Conservation (phyloP, 1,140 invertebrate species). For the Paramacrobiotus metropolitanus region DNA sequence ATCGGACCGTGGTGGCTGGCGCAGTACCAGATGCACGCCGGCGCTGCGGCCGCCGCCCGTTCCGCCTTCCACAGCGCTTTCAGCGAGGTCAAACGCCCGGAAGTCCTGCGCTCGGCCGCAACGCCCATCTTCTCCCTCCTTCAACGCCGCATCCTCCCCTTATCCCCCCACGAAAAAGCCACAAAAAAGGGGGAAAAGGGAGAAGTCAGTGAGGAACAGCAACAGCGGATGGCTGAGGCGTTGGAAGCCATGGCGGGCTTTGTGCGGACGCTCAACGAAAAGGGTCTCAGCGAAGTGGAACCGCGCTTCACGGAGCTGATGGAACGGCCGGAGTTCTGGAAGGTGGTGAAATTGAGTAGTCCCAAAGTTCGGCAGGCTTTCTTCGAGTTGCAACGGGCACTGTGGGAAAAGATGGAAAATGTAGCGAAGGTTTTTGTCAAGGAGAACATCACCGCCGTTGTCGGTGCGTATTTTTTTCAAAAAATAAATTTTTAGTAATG, state of each 20-base stretch:
- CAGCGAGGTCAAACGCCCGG: background rate
- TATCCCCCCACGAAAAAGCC: background rate
- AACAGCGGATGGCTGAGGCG: background rate
- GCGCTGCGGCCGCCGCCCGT: background rate
- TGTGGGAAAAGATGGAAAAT: background rate
- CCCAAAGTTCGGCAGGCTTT: background rate
- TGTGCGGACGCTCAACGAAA: background rate
- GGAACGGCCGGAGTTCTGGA: background rate
- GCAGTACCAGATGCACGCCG: background rate
- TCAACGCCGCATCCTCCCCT: background rate
- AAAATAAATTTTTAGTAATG: no score
- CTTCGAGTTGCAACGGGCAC: background rate
- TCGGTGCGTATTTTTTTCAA: background rate
- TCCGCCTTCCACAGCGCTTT: background rate
- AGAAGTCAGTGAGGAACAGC: background rate
- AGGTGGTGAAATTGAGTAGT: background rate
- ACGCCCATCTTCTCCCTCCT: background rate
- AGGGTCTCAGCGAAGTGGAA: background rate
- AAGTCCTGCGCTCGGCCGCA: background rate
- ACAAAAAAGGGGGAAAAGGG: background rate
- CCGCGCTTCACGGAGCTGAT: background rate
- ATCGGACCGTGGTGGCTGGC: constrained; percentile 4
- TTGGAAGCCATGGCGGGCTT: background rate
- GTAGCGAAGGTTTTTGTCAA: background rate
- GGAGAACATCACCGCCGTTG: background rate